phyloP scores from a whole-genome alignment of 2,888 invertebrate species.

The Agapostemon virescens region DNA sequence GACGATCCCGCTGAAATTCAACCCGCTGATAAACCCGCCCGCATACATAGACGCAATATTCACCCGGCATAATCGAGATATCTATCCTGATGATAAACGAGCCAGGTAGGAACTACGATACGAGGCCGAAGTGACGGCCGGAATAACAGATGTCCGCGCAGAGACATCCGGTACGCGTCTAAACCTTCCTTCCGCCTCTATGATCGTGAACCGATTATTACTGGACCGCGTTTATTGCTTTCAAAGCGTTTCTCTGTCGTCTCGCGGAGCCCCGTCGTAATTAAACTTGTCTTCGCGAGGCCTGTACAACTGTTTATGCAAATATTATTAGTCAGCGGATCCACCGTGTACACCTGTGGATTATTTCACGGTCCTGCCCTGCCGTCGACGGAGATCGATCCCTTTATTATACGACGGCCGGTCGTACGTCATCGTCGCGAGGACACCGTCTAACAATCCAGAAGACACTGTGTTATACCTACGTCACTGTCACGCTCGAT shows the following conservation, averaged over 20 bases:
- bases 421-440: conserved; percentile 62
- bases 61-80: conserved; percentile 63
- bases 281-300: conserved; percentile 19
- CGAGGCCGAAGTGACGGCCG: conserved; percentile 63
- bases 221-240: conserved; percentile 28
- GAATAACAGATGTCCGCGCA: conserved; percentile 63
- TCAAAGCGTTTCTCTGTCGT: conserved; percentile 3
- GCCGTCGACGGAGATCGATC: conserved; percentile 69
- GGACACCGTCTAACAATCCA: conserved; percentile 16
- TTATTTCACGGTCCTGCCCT: conserved; percentile 62
- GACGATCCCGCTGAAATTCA: conserved; percentile 48
- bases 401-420: conserved; percentile 68
- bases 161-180: conserved; percentile 57
- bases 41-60: conserved; percentile 47
- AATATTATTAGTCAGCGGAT: conserved; percentile 28
- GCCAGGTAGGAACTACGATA: conserved; percentile 59
- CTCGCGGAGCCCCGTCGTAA: background rate
- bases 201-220: conserved; percentile 58
- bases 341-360: conserved; percentile 4
- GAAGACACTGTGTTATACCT: conserved; percentile 25
- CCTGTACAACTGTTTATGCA: conserved; percentile 5
- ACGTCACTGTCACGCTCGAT: background rate
- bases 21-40: conserved; percentile 53
- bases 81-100: conserved; percentile 64
- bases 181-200: conserved; percentile 49